phyloP scores from a whole-genome alignment of 2,888 invertebrate genomes.

The Trisateles emortualis region DNA sequence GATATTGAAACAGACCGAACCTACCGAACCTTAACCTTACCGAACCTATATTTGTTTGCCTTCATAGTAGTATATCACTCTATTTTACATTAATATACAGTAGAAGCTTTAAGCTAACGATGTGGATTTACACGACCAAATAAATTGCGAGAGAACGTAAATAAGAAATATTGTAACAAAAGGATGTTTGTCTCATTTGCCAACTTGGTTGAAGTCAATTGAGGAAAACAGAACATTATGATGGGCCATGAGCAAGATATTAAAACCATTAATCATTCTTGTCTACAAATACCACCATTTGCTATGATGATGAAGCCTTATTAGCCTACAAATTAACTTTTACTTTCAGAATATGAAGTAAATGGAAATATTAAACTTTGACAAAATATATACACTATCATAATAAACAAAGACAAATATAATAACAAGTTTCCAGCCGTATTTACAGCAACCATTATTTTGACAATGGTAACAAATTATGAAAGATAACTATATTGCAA shows the following conservation, averaged over 20 bases:
- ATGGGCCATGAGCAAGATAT: neutral
- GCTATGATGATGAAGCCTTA: neutral
- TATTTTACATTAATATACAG: neutral
- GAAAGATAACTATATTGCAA: too few relatives aligned
- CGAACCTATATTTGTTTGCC: too few relatives aligned
- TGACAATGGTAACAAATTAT: too few relatives aligned
- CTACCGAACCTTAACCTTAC: too few relatives aligned
- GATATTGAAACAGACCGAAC: neutral
- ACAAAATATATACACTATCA: neutral
- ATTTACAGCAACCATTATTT: neutral
- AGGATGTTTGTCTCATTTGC: neutral
- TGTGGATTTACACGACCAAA: neutral
- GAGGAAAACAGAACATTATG: slow-evolving; percentile 3
- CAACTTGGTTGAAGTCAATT: slow-evolving; percentile 3
- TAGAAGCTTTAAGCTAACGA: neutral
- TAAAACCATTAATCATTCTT: slow-evolving; percentile 6
- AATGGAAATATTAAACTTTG: neutral
- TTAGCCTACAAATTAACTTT: neutral
- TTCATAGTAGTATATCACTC: too few relatives aligned
- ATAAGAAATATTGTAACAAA: neutral
- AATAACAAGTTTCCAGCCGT: neutral
- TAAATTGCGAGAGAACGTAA: neutral
- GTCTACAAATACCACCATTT: neutral
- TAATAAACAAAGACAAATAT: neutral
- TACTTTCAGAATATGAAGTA: neutral